Percentiles rank a stretch among this genome's conserved stretches.
phyloP scores from a whole-genome alignment of 1,140 invertebrate species.

The Heliconius congener region DNA sequence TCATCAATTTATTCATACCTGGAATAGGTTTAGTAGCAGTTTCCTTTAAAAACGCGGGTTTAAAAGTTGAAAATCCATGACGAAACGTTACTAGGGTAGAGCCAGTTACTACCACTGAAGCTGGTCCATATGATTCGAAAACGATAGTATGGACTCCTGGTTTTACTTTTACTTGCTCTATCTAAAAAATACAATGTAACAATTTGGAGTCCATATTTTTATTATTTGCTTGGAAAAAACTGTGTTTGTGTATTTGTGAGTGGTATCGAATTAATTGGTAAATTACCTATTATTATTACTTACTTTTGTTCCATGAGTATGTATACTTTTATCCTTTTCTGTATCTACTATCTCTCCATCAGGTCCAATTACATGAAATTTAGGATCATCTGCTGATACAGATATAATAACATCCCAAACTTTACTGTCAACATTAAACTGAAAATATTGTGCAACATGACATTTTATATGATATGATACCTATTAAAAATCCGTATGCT shows the following conservation, averaged over 20 bases:
- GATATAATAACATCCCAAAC: constrained; percentile 43
- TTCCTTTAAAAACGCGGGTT: constrained; percentile 21
- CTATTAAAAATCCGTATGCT: no score
- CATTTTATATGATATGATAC: no score
- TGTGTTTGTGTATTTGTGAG: no score
- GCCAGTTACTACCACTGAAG: constrained; percentile 22
- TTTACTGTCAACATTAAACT: constrained; percentile 48
- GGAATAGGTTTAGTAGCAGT: constrained; percentile 31
- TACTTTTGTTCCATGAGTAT: constrained; percentile 31
- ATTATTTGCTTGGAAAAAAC: no score
- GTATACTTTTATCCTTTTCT: constrained; percentile 28
- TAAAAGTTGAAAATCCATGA: constrained; percentile 36
- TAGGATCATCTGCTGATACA: constrained; percentile 31
- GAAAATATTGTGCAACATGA: constrained; percentile 30
- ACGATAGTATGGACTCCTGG: constrained; percentile 24
- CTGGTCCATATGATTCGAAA: not conserved
- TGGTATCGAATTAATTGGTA: no score
- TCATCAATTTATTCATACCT: constrained; percentile 13
- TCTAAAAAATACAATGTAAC: constrained; percentile 4
- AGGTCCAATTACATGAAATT: constrained; percentile 38
- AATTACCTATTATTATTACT: constrained; percentile 21
- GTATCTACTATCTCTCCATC: constrained; percentile 39
- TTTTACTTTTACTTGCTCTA: constrained; percentile 9
- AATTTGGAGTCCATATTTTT: not conserved
- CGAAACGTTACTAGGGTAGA: constrained; percentile 29